phyloP scores from a whole-genome alignment of 2,888 invertebrate species.

The Isotomurus palustris region DNA sequence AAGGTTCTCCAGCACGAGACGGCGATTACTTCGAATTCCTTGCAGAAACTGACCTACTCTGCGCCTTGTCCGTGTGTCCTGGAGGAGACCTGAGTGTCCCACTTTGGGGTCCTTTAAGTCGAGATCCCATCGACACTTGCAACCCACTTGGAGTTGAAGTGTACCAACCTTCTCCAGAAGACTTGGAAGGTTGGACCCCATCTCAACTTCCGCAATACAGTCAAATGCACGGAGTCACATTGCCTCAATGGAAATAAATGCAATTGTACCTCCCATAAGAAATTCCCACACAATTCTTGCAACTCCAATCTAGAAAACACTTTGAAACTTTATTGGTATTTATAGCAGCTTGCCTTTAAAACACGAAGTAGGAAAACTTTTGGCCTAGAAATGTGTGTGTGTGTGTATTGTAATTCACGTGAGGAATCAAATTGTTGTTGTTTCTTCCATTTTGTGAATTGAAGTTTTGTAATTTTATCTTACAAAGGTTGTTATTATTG shows the following conservation, averaged over 20 bases:
- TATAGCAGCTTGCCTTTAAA: no score
- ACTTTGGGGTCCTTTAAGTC: constrained; percentile 35
- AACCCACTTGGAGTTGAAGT: constrained; percentile 40
- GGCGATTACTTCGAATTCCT: constrained; percentile 56
- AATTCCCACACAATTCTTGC: neutral
- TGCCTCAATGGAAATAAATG: constrained; percentile 23
- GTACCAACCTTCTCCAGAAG: constrained; percentile 19
- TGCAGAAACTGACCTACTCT: constrained; percentile 55
- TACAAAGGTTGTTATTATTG: no score
- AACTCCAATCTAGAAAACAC: no score
- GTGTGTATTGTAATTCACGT: no score
- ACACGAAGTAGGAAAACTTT: no score
- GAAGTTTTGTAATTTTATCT: no score
- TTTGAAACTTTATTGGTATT: no score
- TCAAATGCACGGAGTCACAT: constrained; percentile 29
- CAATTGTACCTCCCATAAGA: neutral
- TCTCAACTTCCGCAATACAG: constrained; percentile 24
- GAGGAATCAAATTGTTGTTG: no score
- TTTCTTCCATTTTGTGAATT: no score
- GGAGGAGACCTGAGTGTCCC: constrained; percentile 48
- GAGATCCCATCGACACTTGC: constrained; percentile 36
- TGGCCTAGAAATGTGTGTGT: no score
- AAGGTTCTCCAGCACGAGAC: constrained; percentile 53
- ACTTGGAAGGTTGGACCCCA: constrained; percentile 29
- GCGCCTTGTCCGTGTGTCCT: constrained; percentile 53